Conservation (phyloP, 2,113 vertebrate genomes). For the Actinemys pallida region DNA sequence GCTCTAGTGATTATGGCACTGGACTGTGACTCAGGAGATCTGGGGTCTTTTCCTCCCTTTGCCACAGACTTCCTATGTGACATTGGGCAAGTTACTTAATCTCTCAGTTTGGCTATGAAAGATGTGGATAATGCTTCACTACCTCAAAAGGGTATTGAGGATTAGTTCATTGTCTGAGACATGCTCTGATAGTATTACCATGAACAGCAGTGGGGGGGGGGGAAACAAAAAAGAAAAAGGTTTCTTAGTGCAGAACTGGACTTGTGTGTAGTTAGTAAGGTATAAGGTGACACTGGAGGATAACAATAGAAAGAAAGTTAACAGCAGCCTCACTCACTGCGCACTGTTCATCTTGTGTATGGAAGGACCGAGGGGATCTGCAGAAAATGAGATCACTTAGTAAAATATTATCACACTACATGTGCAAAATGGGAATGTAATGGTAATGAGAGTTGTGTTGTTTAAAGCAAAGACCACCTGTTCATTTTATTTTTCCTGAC, state of each 20-base stretch:
- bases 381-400: not conserved
- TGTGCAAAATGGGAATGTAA: not conserved
- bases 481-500: not conserved
- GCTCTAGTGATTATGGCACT: not conserved
- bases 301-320: not conserved
- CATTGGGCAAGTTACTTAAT: not conserved
- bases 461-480: not conserved
- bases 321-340: not conserved
- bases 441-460: not conserved
- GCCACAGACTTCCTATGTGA: not conserved
- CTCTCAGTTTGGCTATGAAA: accelerated
- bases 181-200: not conserved
- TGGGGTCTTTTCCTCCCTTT: not conserved
- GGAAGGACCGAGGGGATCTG: not conserved
- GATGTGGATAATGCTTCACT: not conserved
- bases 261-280: not conserved
- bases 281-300: not conserved
- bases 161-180: not conserved
- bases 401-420: not conserved
- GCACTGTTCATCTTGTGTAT: not conserved
- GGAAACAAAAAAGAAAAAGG: not conserved
- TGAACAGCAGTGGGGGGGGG: not conserved
- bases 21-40: not conserved
- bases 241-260: not conserved
- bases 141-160: not conserved